Base-by-base conservation (phyloP, 2,888 invertebrate genomes). In the Philaethria dido region DNA sequence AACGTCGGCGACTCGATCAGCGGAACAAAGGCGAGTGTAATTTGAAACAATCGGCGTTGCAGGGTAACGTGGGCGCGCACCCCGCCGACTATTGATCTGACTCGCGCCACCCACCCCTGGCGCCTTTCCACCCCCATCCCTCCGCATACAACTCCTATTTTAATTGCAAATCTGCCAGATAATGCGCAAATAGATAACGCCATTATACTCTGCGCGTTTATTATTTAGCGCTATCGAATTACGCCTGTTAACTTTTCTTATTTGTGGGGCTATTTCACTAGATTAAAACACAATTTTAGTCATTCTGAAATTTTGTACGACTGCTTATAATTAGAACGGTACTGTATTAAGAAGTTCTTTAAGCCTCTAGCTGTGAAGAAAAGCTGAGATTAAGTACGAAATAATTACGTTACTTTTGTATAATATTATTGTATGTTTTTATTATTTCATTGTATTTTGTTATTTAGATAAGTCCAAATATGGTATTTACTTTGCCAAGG, bases 161-260 rank as follows among this genome's bases (percentile, higher is more conserved):
- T 92, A 92, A 92, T 92, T 92, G 92, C 90, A 92, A 92, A 92
- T 92, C 91, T 90, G 88, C 89, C 86, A 90, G 92, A 91, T 92
- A 91, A 92, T 91, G 90, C 87, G 89, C 89, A 92, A 92, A 92
- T 91, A 92, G 91, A 92, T 92, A 92, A 90, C 89, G 83, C 86
- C 81, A 89, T 92, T 91, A 90, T 88, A 88, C 87, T 86, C 83
- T 52, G 52, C 64, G 88, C 84, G 87, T 85, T 88, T 85, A 89
- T 88, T 90, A 86, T 89, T 90, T 88, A 89, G 81, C 80, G 81
- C 82, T 85, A 88, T 87, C 80, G 78, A 84, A 83, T 87, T 69
- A 71, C 63, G 65, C 52, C 29, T 62, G 61, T 66, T 42, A 64
- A 66, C 60, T 60, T 64, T 61, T 54, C 60, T 68, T 64, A 47